Evolutionary conservation across 2,797 vertebrate genomes (phyloP), one percentile per base, ranked within the genome.

Genomic region (Chaetodon trifasciatus): DNA sequence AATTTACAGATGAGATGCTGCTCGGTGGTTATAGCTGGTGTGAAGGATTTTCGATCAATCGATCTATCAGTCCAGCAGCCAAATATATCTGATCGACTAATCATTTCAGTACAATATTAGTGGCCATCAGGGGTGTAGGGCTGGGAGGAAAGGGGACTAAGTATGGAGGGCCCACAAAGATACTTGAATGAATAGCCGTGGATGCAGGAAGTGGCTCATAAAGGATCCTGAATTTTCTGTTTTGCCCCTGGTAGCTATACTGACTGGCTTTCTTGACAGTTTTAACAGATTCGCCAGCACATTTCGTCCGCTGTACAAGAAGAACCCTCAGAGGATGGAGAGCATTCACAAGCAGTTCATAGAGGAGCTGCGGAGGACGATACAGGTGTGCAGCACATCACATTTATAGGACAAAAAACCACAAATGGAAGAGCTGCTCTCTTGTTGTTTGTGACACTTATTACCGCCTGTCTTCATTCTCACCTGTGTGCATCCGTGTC

Each of bases 321-420:
- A 96, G 24, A 96, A 97, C 78, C 96, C 96, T 5, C 94, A 96
- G 86, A 81, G 95, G 91, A 97, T 96, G 6, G 93, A 95, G 77
- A 92, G 86, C 68, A 96, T 98, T 77, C 96, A 99, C 42, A 95
- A 96, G 32, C 96, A 96, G 91, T 97, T 98, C 68, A 73, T 97
- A 46, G 89, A 92, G 37, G 96, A 98, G 81, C 50, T 99, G 24
- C 94, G 94, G 83, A 80, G 68, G 0, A 92, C 94, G 4, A 86
- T 99, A 70, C 90, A 94, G 96, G 98, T 98, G 71, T 89, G 78
- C 17, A 70, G 10, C 12, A 21, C 46, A 53, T 58, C 19, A 56
- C 7, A 46, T 16, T 49, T 47, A 42, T 23, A 21, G 4, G 50
- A 55, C 24, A 63, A 21, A 5, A 61, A 66, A 8, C 13, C 0